Conservation (phyloP, 1,140 invertebrate genomes). For the Thaumatotibia leucotreta region DNA sequence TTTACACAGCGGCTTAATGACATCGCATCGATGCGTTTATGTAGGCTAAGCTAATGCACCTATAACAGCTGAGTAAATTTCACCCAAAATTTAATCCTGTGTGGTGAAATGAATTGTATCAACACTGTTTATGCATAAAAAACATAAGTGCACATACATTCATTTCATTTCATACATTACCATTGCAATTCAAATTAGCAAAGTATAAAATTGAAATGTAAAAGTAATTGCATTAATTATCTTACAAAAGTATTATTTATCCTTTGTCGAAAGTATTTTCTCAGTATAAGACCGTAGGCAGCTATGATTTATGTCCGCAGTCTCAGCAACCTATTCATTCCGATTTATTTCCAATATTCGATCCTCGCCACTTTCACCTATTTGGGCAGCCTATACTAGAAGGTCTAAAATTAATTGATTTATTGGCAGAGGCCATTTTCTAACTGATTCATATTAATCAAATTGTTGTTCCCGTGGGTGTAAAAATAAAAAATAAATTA, state of each 20-base stretch:
- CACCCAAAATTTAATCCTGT: neutral
- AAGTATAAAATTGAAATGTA: too few relatives aligned
- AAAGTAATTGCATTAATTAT: too few relatives aligned
- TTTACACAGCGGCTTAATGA: slow-evolving; percentile 6
- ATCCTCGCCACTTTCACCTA: slow-evolving; percentile 48
- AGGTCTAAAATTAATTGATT: slow-evolving; percentile 1
- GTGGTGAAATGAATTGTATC: too few relatives aligned
- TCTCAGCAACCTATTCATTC: slow-evolving; percentile 44
- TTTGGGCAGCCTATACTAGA: slow-evolving; percentile 32
- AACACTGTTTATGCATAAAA: too few relatives aligned
- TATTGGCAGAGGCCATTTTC: neutral
- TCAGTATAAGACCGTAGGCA: slow-evolving; percentile 41
- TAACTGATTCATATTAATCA: neutral
- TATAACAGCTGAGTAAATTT: neutral
- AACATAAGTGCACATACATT: too few relatives aligned
- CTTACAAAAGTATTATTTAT: too few relatives aligned
- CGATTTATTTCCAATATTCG: slow-evolving; percentile 51
- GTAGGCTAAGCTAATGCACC: slow-evolving; percentile 1
- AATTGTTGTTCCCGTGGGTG: neutral
- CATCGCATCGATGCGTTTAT: slow-evolving; percentile 3
- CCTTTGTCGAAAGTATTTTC: slow-evolving; percentile 23
- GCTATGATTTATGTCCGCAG: slow-evolving; percentile 42
- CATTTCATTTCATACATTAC: too few relatives aligned
- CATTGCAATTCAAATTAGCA: too few relatives aligned
- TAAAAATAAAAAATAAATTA: neutral